Conservation (phyloP, 1,140 invertebrate genomes). For the Paraescarpia echinospica region DNA sequence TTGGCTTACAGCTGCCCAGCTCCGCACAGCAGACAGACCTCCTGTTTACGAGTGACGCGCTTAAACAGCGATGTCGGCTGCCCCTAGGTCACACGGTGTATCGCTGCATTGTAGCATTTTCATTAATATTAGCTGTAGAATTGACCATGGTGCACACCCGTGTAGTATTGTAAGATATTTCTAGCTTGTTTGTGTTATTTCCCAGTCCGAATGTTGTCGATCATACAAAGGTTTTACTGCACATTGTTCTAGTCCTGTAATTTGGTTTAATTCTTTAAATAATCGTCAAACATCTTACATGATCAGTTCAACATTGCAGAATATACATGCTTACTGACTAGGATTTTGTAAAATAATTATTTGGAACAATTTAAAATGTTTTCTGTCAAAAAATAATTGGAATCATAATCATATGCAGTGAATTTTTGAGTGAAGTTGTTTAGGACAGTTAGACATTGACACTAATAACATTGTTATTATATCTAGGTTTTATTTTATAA, state of each 20-base stretch:
- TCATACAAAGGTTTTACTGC: not conserved
- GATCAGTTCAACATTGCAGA: too few species aligned
- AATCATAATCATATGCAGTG: not conserved
- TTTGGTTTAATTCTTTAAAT: not conserved
- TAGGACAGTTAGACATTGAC: not conserved
- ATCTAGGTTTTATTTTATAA: too few species aligned
- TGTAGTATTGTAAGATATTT: not conserved
- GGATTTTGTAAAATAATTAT: not conserved
- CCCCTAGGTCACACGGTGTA: not conserved
- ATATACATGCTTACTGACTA: too few species aligned
- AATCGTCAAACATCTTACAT: too few species aligned
- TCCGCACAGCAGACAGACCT: not conserved
- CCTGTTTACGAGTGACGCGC: not conserved
- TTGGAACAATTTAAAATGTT: not conserved
- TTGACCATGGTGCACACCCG: not conserved
- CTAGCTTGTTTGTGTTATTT: not conserved
- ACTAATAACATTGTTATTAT: not conserved
- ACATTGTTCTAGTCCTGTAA: not conserved
- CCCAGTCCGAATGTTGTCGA: not conserved
- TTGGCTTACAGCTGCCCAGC: not conserved
- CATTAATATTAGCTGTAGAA: not conserved
- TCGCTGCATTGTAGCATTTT: not conserved
- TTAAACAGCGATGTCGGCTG: not conserved
- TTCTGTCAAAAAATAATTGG: not conserved
- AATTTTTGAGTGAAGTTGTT: not conserved